Evolutionary conservation across 2,888 invertebrate species (phyloP), one percentile per base, ranked within the genome.

Genomic region (Eremobia ochroleuca): DNA sequence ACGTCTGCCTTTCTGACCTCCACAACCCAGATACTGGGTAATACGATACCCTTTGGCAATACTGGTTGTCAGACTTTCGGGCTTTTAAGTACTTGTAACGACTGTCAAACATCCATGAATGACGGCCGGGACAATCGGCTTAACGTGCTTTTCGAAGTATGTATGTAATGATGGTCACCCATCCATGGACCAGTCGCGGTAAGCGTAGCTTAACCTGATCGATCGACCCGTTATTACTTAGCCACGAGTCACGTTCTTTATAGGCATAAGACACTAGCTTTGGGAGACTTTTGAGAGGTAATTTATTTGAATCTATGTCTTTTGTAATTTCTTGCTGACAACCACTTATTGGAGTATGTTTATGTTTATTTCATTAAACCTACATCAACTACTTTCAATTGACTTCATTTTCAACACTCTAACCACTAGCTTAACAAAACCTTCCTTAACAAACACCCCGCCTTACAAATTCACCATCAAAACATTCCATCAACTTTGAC

Each of bases 401-500:
- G 8, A n/a, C 9, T 34, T 5, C 0, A 52, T 34, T 34, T n/a
- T 25, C 25, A 73, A 52, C 5, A 58, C 8, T 6, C 5, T 9
- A 34, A 40, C 5, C 1, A 15, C 18, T 21, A 69, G 21, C 52
- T 46, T 28, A 18, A n/a, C 18, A 34, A n/a, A 0, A 43, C 4
- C 21, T 59, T 34, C 18, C 46, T 49, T n/a, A 58, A 68, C 34
- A 68, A 68, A 58, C 15, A 52, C 21, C 11, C 18, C 6, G 37
- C 66, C 49, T 43, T 34, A 80, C 34, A 52, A 81, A 58, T 37
- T n/a, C 59, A 52, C 31, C 72, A 62, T 58, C 62, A 59, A 83
- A 58, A 13, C 68, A 59, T 69, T 83, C 73, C 55, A 73, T 84
- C 83, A 84, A 82, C 52, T 77, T 82, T 85, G 85, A 79, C 85